Evolutionary conservation across 2,113 vertebrate genomes (phyloP).

Genomic region (Equus przewalskii): DNA sequence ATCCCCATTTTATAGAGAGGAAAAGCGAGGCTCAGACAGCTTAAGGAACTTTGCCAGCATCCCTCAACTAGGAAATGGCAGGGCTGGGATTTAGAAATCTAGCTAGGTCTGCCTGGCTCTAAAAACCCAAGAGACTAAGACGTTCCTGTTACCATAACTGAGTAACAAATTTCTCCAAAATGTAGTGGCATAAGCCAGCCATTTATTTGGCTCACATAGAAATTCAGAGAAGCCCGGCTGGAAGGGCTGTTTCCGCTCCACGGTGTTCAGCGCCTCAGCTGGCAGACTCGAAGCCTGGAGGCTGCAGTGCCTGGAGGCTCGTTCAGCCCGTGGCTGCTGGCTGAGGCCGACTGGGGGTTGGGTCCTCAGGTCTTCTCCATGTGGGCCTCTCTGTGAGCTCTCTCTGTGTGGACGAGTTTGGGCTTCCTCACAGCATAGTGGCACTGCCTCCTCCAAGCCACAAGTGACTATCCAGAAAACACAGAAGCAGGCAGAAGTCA

Average conservation of each 20-base stretch:
- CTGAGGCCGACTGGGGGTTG: neutral
- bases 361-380: neutral
- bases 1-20: neutral
- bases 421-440: neutral
- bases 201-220: neutral
- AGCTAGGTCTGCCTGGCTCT: neutral
- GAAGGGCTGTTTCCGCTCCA: neutral
- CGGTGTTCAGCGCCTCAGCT: accelerated
- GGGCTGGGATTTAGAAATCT: neutral
- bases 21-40: neutral
- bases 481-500: neutral
- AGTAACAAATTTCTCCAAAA: neutral
- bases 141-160: neutral
- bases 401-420: neutral
- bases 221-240: neutral
- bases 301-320: neutral
- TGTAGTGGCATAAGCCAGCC: neutral
- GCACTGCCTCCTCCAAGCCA: neutral
- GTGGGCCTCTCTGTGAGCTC: neutral
- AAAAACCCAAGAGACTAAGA: neutral
- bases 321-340: accelerated
- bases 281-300: neutral
- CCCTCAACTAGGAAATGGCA: neutral
- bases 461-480: neutral
- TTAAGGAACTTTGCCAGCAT: neutral